Conservation (phyloP, 2,113 vertebrate species). For the Syngnathus floridae region DNA sequence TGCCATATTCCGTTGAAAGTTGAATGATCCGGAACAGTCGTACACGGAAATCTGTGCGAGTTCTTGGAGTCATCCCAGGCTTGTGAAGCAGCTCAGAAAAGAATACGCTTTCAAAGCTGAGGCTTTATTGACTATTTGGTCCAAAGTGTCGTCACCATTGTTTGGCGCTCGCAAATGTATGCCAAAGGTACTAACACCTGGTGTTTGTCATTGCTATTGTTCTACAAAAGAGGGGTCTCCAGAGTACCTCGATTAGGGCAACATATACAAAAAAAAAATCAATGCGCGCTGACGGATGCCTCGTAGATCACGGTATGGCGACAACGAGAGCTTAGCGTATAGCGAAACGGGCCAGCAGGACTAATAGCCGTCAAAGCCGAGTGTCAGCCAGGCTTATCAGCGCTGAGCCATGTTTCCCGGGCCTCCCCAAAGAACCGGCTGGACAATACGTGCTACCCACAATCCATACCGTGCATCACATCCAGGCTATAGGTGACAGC, state of each 20-base stretch:
- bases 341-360: conserved; percentile 36
- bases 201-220: conserved; percentile 20
- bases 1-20: conserved; percentile 25
- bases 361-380: conserved; percentile 54
- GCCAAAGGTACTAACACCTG: neutral
- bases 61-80: neutral
- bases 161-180: neutral
- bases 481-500: conserved; percentile 34
- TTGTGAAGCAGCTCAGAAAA: neutral
- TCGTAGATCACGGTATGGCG: conserved; percentile 42
- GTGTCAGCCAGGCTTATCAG: conserved; percentile 56
- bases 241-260: conserved; percentile 34
- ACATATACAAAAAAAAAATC: conserved; percentile 51
- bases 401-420: conserved; percentile 44
- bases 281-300: conserved; percentile 41
- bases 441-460: conserved; percentile 49
- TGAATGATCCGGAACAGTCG: conserved; percentile 35
- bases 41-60: conserved; percentile 21
- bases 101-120: neutral
- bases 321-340: conserved; percentile 21
- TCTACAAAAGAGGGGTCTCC: conserved; percentile 24
- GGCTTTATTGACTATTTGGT: neutral
- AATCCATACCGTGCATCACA: conserved; percentile 47
- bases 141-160: too few species aligned
- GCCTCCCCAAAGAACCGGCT: conserved; percentile 48